Conservation (phyloP, 2,113 vertebrate species). For the Lophochroa leadbeateri region DNA sequence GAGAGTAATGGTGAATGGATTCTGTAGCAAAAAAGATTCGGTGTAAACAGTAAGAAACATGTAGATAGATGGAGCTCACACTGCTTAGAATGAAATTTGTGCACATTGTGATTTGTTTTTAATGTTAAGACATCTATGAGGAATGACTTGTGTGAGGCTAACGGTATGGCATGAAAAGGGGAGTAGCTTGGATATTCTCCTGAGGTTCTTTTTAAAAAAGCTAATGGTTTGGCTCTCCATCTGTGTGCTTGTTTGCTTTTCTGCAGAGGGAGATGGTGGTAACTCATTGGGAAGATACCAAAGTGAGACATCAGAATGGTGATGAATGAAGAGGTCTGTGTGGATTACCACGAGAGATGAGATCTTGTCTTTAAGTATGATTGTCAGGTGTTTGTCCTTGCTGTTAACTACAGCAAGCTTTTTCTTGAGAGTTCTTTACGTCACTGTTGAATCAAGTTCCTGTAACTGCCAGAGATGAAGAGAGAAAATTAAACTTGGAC, state of each 20-base stretch:
- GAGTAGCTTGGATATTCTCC: neutral
- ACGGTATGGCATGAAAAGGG: neutral
- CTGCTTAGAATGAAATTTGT: neutral
- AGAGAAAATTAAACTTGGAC: neutral
- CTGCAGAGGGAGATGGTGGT: neutral
- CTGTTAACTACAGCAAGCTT: neutral
- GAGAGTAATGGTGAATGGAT: neutral
- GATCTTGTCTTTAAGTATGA: neutral
- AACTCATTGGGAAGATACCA: neutral
- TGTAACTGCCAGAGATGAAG: neutral
- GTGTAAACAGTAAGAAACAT: neutral
- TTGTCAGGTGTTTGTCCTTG: neutral
- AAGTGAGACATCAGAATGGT: neutral
- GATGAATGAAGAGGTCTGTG: neutral
- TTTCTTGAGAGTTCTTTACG: neutral
- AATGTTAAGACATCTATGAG: neutral
- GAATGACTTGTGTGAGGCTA: neutral
- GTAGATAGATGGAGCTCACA: neutral
- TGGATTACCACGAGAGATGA: neutral
- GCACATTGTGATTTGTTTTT: neutral
- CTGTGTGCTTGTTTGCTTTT: neutral
- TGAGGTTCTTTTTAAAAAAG: neutral
- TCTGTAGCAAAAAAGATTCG: neutral
- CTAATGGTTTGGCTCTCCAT: neutral
- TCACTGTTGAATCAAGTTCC: neutral